Evolutionary conservation across 2,113 vertebrate genomes (phyloP), one percentile per base, ranked within the genome.

Genomic region (Corynorhinus townsendii): DNA sequence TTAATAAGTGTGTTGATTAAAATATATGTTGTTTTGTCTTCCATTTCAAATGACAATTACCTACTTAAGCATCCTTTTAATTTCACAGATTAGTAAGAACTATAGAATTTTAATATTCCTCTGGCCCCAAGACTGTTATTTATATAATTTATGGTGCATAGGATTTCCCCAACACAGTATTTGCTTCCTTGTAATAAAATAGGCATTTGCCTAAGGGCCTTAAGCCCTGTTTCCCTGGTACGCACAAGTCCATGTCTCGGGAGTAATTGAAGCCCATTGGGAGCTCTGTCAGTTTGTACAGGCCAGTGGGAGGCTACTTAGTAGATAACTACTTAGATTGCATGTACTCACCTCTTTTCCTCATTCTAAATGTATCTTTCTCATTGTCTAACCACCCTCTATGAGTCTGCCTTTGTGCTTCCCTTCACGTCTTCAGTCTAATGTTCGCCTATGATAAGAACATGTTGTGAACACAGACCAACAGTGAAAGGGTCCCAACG

Each of bases 1-100:
- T 97, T 97, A 96, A 96, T 96, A 97, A 95, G 87, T 89, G 4
- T 83, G 38, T 91, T 97, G 96, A 97, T 98, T 97, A 96, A 97
- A 98, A 97, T 92, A 97, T 95, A 84, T 82, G 69, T 71, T 96
- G 79, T 35, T 97, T 98, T 95, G 91, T 95, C 90, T 97, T 97
- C 94, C 91, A 97, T 97, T 97, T 96, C 92, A n/a, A 95, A 89
- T 96, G 96, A 96, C 93, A 97, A 87, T 96, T 98, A 96, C 97
- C 96, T 98, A 90, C 52, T 10, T 82, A 94, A 96, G 33, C n/a
- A 95, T 88, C 82, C 66, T 33, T 97, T 92, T 97, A 62, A 81
- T 95, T 96, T 91, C 77, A 93, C 33, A 93, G 33, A 88, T 90
- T 93, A 93, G 76, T 95, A 95, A 95, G 71, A 96, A 83, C 49